Evolutionary conservation across 2,888 invertebrate species (phyloP).

Genomic region (Brenthis hecate): DNA sequence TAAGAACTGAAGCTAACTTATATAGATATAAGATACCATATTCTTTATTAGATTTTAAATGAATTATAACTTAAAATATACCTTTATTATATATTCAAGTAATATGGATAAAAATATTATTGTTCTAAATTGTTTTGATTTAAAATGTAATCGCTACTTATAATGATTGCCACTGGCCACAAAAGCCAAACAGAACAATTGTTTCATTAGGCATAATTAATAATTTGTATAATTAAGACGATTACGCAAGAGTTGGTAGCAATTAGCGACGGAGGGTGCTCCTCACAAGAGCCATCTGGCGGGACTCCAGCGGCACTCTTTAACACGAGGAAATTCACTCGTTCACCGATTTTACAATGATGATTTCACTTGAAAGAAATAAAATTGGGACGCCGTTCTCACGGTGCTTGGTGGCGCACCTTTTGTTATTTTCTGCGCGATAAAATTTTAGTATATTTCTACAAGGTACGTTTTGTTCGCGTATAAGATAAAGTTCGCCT

Average conservation of each 20-base stretch:
- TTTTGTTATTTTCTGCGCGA: constrained; percentile 35
- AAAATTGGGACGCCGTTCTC: constrained; percentile 47
- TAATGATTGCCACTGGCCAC: constrained; percentile 27
- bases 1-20: not conserved
- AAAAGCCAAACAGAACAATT: constrained; percentile 41
- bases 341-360: constrained; percentile 56
- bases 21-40: too few species aligned
- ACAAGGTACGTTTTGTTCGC: constrained; percentile 20
- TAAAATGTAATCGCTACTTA: constrained; percentile 21
- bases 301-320: constrained; percentile 69
- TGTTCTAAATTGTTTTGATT: not conserved
- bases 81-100: too few species aligned
- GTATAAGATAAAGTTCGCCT: constrained; percentile 12
- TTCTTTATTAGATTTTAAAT: too few species aligned
- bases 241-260: constrained; percentile 76
- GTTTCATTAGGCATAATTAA: constrained; percentile 49
- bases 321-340: constrained; percentile 58
- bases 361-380: constrained; percentile 49
- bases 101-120: not conserved
- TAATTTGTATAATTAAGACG: constrained; percentile 60
- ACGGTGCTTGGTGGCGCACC: constrained; percentile 37
- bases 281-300: constrained; percentile 74
- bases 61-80: too few species aligned
- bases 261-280: constrained; percentile 73
- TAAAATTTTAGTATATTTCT: constrained; percentile 31